A percentile compares a stretch with the other conserved stretches of the same genome.
Evolutionary conservation across 1,140 invertebrate species (phyloP).

Genomic region (Drosophila biarmipes): DNA sequence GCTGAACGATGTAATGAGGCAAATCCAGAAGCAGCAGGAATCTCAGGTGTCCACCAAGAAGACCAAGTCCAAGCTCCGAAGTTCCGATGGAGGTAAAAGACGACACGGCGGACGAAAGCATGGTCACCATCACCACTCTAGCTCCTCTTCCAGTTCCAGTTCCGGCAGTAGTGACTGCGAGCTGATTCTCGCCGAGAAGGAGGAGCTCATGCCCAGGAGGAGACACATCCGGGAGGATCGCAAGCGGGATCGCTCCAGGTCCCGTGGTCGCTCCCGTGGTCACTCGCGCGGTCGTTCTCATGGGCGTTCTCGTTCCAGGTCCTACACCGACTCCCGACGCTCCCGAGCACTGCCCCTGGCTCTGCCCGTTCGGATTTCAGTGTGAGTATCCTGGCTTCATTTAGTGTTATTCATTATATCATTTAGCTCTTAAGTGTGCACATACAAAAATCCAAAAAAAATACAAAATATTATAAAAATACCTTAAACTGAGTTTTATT

Average conservation of each 20-base stretch:
- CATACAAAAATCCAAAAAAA: slow-evolving; percentile 28
- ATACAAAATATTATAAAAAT: background rate
- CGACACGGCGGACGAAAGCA: slow-evolving; percentile 12
- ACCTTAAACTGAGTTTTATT: background rate
- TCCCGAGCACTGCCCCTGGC: slow-evolving; percentile 36
- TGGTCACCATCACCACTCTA: slow-evolving; percentile 23
- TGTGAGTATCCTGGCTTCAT: slow-evolving; percentile 40
- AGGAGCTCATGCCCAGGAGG: slow-evolving; percentile 3
- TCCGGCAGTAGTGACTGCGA: slow-evolving; percentile 44
- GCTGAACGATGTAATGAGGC: slow-evolving; percentile 47
- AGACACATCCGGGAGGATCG: slow-evolving; percentile 43
- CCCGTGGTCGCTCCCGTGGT: slow-evolving; percentile 47
- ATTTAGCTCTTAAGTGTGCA: slow-evolving; percentile 10
- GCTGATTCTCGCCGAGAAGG: slow-evolving; percentile 22
- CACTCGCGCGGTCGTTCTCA: slow-evolving; percentile 52
- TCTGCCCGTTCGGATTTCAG: slow-evolving; percentile 45
- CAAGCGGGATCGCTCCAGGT: slow-evolving; percentile 47
- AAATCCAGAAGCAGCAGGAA: slow-evolving; percentile 37
- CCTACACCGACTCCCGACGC: slow-evolving; percentile 45
- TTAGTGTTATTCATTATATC: slow-evolving; percentile 2
- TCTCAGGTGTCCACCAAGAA: slow-evolving; percentile 5
- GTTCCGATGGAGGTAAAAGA: slow-evolving; percentile 25
- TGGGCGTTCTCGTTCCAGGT: slow-evolving; percentile 55
- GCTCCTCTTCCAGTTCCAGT: slow-evolving; percentile 27
- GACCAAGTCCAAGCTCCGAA: slow-evolving; percentile 14